Evolutionary conservation across 2,888 invertebrate species (phyloP), one percentile per base, ranked within the genome.

Genomic region (Limulus polyphemus): DNA sequence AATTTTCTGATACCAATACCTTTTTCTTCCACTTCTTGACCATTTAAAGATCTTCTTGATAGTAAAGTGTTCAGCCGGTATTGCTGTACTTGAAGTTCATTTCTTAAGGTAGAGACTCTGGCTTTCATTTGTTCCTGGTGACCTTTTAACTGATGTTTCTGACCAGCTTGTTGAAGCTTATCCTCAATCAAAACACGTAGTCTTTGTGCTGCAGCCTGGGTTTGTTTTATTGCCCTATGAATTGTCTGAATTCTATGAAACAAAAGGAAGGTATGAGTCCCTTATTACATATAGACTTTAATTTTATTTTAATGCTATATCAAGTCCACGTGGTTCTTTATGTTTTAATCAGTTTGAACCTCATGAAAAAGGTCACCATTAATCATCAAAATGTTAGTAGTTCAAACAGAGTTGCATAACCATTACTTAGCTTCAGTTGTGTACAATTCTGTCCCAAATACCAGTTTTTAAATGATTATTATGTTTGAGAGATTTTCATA

Each of bases 1-100:
- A 32, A 32, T 32, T 32, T 32, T 32, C 32, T 32, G 32, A 32
- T 32, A 32, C 32, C 7, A 85, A 83, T 57, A 86, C 73, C 60
- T 80, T 79, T 52, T 81, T 79, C 68, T 84, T 82, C 71, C 78
- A 81, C 72, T 83, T 81, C 75, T 84, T 86, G 68, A 87, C 78
- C 69, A 81, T 78, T 69, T 32, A 32, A 32, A 32, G 32, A 32
- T 32, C 32, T 32, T 32, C 32, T 32, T 32, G 32, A 32, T 7
- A 84, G 79, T 64, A 87, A 78, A 69, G 81, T 80, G 0, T 81
- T 81, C 67, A 82, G 79, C 72, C 84, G 84, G 72, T 56, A 49
- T 47, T 58, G 52, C 60, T 75, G 73, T 70, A 72, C 73, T 12
- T 70, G 62, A 7, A 75, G 64, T 58, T 76, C 76, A 54, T 65